phyloP scores from a whole-genome alignment of 2,797 vertebrate species.

The Neosilurus hyrtlii region DNA sequence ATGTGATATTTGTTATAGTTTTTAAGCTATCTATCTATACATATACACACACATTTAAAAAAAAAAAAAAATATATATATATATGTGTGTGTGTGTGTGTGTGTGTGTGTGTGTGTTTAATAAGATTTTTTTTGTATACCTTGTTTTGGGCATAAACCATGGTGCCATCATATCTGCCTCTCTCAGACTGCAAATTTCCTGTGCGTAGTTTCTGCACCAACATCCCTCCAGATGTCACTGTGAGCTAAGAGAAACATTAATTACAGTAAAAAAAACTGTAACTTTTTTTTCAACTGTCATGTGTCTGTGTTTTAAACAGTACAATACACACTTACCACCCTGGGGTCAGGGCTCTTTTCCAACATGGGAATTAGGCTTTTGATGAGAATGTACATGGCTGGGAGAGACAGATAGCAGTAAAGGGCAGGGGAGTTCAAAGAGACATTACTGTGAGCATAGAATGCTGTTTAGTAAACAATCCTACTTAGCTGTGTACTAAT shows the following conservation, averaged over 20 bases:
- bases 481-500: background rate
- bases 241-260: slow-evolving; percentile 62
- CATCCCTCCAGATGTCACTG: slow-evolving; percentile 77
- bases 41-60: too few species aligned
- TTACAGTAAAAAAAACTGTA: background rate
- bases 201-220: slow-evolving; percentile 77
- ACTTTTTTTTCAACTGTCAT: background rate
- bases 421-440: background rate
- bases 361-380: slow-evolving; percentile 75
- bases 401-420: background rate
- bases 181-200: slow-evolving; percentile 77
- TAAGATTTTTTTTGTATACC: slow-evolving; percentile 55
- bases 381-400: slow-evolving; percentile 76
- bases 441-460: background rate
- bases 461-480: background rate
- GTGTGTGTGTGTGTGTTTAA: too few species aligned
- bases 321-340: slow-evolving; percentile 71
- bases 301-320: background rate
- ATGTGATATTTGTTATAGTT: too few species aligned
- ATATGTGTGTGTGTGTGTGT: too few species aligned
- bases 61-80: too few species aligned
- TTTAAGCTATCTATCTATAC: too few species aligned
- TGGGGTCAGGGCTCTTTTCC: slow-evolving; percentile 77
- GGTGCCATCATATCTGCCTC: slow-evolving; percentile 72
- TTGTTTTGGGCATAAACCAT: slow-evolving; percentile 83